Base-by-base conservation (phyloP, 2,888 invertebrate species). In the Troides oblongomaculatus region DNA sequence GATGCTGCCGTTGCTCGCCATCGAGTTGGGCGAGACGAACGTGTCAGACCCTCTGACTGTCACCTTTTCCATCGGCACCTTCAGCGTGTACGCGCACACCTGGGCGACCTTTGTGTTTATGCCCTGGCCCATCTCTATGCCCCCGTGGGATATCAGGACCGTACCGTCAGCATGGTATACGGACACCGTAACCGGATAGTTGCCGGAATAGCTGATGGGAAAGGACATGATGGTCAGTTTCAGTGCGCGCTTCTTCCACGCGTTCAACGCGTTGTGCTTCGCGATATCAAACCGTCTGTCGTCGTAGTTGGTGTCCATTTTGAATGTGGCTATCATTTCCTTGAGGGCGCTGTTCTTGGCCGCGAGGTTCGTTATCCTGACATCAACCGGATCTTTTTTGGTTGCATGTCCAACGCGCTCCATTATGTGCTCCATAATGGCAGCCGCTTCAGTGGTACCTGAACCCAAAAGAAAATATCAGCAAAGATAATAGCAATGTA, bases 101-200 rank as follows among this genome's bases (percentile, higher is more conserved):
- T 96, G 96, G 3, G 94, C 94, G 0, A 94, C 93, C 93, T 96
- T 91, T 0, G 91, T 92, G 72, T 94, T 95, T 64, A 97, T 94
- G 0, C 97, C 97, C 85, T 97, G 97, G 0, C 97, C 97, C 89
- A 95, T 94, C 84, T 96, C 96, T 30, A 95, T 92, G 0, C 95
- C 96, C 1, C 94, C 95, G 74, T 96, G 96, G 0, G 94, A 86
- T 64, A 97, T 89, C 0, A 94, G 87, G 0, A 97, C 94, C 0
- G 94, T 94, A 0, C 95, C 96, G 81, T 96, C 95, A 0, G 91
- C 90, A 64, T 94, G 94, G 80, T 94, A 96, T 68, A 97, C 93
- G 0, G 95, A 93, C 53, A 96, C 93, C 18, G 93, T 90, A 0
- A 94, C 93, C 50, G 94, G 87, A 72, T 86, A 95, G 66, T 93